Percentiles rank a stretch among this genome's conserved stretches.
Evolutionary conservation across 2,888 invertebrate genomes (phyloP).

Genomic region (Campoletis raptor): DNA sequence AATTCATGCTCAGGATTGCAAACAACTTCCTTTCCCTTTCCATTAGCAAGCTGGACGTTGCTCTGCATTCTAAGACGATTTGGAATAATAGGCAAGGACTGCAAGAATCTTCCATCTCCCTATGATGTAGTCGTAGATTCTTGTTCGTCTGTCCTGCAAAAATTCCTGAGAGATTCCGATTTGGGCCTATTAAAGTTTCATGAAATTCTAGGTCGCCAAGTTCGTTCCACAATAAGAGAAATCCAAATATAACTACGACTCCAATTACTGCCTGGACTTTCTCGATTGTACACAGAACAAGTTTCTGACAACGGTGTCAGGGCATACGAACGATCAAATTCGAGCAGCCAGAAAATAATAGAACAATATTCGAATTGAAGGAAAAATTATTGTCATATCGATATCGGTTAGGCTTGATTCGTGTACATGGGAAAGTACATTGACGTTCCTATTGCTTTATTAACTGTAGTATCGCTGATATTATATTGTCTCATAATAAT

Average conservation of each 20-base stretch:
- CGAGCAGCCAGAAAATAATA: constrained; percentile 74
- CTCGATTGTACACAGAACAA: constrained; percentile 25
- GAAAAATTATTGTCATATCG: constrained; percentile 78
- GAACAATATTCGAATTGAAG: constrained; percentile 78
- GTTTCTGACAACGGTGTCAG: constrained; percentile 9
- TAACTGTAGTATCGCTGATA: constrained; percentile 49
- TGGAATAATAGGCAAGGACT: constrained; percentile 64
- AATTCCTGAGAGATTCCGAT: constrained; percentile 73
- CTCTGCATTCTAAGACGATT: constrained; percentile 63
- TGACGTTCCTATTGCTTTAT: constrained; percentile 53
- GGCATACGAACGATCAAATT: constrained; percentile 45
- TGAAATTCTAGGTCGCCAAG: constrained; percentile 53
- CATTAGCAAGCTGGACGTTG: neutral
- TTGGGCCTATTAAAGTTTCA: constrained; percentile 39
- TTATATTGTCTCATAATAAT: constrained; percentile 38
- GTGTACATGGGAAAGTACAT: constrained; percentile 20
- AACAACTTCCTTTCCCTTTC: constrained; percentile 63
- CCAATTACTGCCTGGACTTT: constrained; percentile 52
- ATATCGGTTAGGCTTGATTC: constrained; percentile 47
- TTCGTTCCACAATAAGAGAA: constrained; percentile 14
- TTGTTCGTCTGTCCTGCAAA: constrained; percentile 70
- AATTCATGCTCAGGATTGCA: constrained; percentile 66
- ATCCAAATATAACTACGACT: constrained; percentile 31
- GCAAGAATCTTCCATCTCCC: constrained; percentile 68
- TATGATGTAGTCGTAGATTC: constrained; percentile 71